These are phyloP conservation scores for Lepus oiostolus DNA, from an alignment of 2,797 vertebrate species.

Conservation along the genomic window DNA sequence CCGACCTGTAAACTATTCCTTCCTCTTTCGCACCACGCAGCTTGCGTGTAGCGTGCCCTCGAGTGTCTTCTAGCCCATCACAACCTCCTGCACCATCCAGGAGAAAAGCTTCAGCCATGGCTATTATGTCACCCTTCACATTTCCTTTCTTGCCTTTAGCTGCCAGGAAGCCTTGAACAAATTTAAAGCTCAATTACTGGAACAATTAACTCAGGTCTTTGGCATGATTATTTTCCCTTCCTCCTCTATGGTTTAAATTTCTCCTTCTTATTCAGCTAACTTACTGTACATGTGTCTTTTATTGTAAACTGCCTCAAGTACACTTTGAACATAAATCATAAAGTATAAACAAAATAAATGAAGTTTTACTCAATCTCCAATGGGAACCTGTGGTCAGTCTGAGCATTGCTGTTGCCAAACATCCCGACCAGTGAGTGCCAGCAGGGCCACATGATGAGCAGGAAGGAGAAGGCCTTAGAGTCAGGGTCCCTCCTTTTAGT, in stretches of 20 bases:
- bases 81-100: constrained; percentile 40
- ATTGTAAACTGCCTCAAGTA: constrained; percentile 51
- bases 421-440: constrained; percentile 19
- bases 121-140: constrained; percentile 22
- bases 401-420: constrained; percentile 45
- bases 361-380: constrained; percentile 47
- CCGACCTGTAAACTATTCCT: background rate
- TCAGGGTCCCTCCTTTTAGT: background rate
- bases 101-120: constrained; percentile 38
- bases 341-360: constrained; percentile 54
- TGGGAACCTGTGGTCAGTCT: constrained; percentile 14
- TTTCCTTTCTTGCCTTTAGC: constrained; percentile 62
- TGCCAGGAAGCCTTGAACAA: constrained; percentile 77
- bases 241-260: constrained; percentile 68
- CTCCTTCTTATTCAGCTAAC: constrained; percentile 65
- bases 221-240: constrained; percentile 68
- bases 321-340: constrained; percentile 54
- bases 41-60: background rate
- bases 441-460: background rate
- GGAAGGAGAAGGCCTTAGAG: constrained; percentile 13
- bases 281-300: constrained; percentile 63
- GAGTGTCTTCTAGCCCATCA: background rate
- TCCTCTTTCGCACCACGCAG: background rate
- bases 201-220: constrained; percentile 70
- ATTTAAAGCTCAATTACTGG: constrained; percentile 73